Conservation (phyloP, 2,797 vertebrate genomes). For the Darevskia mixta region DNA sequence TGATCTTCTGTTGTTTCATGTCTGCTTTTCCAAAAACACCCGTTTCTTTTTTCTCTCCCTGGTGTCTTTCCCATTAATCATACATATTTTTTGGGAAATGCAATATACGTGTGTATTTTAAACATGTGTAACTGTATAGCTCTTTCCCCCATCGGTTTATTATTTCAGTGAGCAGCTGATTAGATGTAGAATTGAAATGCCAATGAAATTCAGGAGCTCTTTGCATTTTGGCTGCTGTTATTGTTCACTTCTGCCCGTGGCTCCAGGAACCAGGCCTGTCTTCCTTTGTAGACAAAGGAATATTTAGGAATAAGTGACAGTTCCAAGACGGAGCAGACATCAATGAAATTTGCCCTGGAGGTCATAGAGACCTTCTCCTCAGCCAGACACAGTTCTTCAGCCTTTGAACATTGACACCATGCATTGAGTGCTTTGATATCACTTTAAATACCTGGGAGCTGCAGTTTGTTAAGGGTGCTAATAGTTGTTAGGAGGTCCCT, state of each 20-base stretch:
- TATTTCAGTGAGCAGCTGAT: not conserved
- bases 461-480: no score
- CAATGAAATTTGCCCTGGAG: not conserved
- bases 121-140: not conserved
- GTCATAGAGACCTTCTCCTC: not conserved
- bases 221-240: not conserved
- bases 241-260: not conserved
- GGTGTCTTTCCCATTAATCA: conserved; percentile 31
- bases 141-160: not conserved
- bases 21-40: conserved; percentile 35
- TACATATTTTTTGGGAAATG: not conserved
- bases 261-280: not conserved
- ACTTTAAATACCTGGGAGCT: no score
- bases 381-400: not conserved
- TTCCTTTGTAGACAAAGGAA: not conserved
- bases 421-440: no score
- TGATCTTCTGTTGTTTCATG: conserved; percentile 48
- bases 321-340: not conserved
- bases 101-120: not conserved
- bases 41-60: not conserved
- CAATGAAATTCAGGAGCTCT: not conserved
- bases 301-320: not conserved
- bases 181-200: not conserved
- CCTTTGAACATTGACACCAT: not conserved
- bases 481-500: no score